These are phyloP conservation scores for Ormyrus nitidulus DNA, from an alignment of 2,888 invertebrate species.

Conservation along the genomic window DNA sequence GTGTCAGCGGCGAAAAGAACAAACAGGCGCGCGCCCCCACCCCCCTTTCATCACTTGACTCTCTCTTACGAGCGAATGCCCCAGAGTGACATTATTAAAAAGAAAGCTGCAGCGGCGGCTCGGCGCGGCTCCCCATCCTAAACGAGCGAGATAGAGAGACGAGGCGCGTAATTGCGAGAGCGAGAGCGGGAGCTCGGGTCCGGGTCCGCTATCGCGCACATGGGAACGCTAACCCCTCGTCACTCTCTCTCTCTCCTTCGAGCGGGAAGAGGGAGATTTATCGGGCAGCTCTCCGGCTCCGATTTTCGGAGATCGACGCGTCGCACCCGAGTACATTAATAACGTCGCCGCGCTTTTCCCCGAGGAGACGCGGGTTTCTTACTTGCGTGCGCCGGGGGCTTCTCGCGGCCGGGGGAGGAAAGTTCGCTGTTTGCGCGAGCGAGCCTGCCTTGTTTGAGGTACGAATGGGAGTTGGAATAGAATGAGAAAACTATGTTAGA, in stretches of 20 bases:
- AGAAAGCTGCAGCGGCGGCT: not conserved
- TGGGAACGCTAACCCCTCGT: constrained; percentile 44
- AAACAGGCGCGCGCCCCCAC: not conserved
- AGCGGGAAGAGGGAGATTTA: constrained; percentile 51
- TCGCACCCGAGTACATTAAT: no score
- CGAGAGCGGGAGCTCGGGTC: no score
- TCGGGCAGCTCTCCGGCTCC: constrained; percentile 11
- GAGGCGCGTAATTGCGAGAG: constrained; percentile 45
- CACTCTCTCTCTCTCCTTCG: not conserved
- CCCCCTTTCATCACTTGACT: not conserved
- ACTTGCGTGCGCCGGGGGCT: no score
- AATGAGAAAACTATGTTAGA: no score
- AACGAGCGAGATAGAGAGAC: not conserved
- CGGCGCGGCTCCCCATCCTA: constrained; percentile 21
- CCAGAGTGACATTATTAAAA: constrained; percentile 26
- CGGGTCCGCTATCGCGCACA: constrained; percentile 46
- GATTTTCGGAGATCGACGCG: constrained; percentile 11
- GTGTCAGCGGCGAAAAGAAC: no score
- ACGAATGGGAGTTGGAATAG: no score
- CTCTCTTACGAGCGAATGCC: not conserved
- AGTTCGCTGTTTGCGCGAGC: no score
- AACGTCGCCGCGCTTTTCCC: not conserved
- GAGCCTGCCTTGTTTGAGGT: no score
- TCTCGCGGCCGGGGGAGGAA: no score
- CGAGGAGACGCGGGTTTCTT: no score